Percentiles rank a stretch among this genome's conserved stretches.
Evolutionary conservation across 1,140 invertebrate genomes (phyloP).

Genomic region (Drosophila santomea): DNA sequence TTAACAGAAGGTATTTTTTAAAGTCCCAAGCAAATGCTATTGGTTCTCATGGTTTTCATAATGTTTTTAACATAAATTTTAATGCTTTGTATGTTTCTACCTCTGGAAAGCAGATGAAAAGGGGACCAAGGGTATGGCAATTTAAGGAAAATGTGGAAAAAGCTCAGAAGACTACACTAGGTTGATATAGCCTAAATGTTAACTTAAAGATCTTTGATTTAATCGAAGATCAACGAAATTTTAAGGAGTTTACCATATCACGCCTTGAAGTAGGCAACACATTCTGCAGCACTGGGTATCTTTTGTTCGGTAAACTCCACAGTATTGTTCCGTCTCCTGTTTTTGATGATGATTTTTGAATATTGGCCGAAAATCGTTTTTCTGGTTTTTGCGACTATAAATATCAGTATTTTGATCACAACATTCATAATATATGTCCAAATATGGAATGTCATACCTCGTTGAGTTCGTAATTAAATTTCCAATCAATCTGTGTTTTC

Average conservation of each 20-base stretch:
- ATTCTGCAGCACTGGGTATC: neutral
- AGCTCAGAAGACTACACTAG: too few species aligned
- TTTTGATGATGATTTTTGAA: too few species aligned
- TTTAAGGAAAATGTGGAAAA: neutral
- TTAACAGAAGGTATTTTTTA: neutral
- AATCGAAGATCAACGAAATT: neutral
- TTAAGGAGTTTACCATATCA: neutral
- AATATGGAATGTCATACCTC: too few species aligned
- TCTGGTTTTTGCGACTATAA: too few species aligned
- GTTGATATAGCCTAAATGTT: too few species aligned
- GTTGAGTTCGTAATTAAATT: too few species aligned
- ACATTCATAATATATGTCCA: too few species aligned
- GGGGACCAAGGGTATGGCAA: neutral
- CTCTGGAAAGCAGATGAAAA: neutral
- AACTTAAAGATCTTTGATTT: neutral
- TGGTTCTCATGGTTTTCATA: conserved; percentile 15
- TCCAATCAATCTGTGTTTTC: too few species aligned
- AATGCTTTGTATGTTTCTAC: conserved; percentile 52
- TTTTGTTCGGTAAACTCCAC: neutral
- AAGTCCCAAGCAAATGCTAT: conserved; percentile 25
- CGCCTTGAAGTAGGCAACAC: neutral
- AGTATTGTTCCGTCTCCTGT: neutral
- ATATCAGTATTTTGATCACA: too few species aligned
- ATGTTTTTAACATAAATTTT: conserved; percentile 55
- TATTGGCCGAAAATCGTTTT: too few species aligned